Conservation (phyloP, 2,113 vertebrate species). For the Passer montanus region DNA sequence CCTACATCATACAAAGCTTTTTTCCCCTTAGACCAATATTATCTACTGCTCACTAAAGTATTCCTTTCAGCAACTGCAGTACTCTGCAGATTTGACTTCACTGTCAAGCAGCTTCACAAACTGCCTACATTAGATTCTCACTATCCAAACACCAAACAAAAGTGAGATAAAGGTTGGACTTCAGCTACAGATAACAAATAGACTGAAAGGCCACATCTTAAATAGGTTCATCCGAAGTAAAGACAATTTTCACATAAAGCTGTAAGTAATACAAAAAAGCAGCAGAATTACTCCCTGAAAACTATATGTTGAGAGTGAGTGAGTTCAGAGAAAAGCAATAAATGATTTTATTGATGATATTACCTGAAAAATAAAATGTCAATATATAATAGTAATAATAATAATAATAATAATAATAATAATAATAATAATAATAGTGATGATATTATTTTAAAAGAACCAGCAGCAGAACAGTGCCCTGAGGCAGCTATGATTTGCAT, state of each 20-base stretch:
- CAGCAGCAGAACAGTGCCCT: background rate
- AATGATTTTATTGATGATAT: background rate
- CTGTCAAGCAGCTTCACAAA: background rate
- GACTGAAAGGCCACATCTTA: background rate
- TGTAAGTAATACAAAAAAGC: background rate
- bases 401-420: background rate
- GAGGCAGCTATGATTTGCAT: conserved; percentile 7
- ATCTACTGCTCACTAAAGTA: background rate
- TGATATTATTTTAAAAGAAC: background rate
- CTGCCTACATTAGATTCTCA: rapidly evolving
- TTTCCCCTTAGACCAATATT: background rate
- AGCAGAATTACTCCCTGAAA: background rate
- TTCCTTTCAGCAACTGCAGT: background rate
- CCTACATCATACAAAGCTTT: background rate
- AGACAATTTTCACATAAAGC: background rate
- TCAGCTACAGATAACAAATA: background rate
- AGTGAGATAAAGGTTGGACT: background rate
- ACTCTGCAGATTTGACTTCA: background rate
- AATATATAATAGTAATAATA: background rate
- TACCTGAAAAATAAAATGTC: conserved; percentile 44
- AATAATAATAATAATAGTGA: background rate
- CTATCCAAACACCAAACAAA: background rate
- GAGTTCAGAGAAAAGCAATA: background rate
- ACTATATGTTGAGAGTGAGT: background rate
- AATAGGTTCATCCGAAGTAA: background rate